These are phyloP conservation scores for Sus scrofa DNA, from an alignment of 2,113 vertebrate genomes.

Conservation along the genomic window T2T-Sscrofa CM000824.6:33922501-33923000, in stretches of 20 bases:
- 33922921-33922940: background rate
- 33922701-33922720: background rate
- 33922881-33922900: background rate
- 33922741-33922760: background rate
- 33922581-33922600: background rate
- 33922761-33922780: background rate
- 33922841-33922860: background rate
- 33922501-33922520: background rate
- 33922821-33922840: background rate
- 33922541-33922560: background rate
- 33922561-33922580: background rate
- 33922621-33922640: background rate
- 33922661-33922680: background rate
- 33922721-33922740: background rate
- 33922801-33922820: background rate
- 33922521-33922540: background rate
- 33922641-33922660: background rate
- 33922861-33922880: background rate
- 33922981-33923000: background rate
- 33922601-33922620: background rate
- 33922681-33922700: background rate
- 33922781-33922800: background rate
- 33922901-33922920: background rate
- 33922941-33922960: background rate
- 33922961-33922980: background rate